Evolutionary conservation across 2,797 vertebrate genomes (phyloP).

Genomic region (Molothrus ater): DNA sequence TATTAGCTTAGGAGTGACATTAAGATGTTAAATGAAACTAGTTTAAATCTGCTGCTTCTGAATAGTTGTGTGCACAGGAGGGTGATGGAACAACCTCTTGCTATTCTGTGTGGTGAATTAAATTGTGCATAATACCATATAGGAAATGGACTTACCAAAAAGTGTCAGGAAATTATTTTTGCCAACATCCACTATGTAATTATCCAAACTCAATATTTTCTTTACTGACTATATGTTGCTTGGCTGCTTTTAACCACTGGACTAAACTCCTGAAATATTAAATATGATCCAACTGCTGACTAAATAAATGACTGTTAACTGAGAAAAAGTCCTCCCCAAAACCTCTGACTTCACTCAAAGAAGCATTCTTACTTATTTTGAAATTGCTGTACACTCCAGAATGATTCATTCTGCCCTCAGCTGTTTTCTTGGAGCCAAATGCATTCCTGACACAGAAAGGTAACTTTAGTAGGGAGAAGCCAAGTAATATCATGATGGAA

Average conservation of each 20-base stretch:
- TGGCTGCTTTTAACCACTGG: constrained; percentile 13
- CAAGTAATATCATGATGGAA: background rate
- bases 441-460: background rate
- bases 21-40: background rate
- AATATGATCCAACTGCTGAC: background rate
- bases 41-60: background rate
- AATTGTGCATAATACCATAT: background rate
- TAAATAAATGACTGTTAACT: background rate
- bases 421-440: constrained; percentile 1
- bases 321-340: background rate
- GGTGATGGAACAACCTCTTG: background rate
- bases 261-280: background rate
- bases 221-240: constrained; percentile 5
- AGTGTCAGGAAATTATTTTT: background rate
- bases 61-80: background rate
- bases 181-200: background rate
- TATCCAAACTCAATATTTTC: background rate
- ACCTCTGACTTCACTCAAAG: background rate
- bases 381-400: background rate
- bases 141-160: constrained; percentile 19
- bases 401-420: constrained; percentile 3
- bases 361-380: background rate
- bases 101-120: background rate
- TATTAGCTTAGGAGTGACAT: background rate
- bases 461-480: background rate